These are phyloP conservation scores for Protomyctophum bolini DNA, from an alignment of 2,113 vertebrate species.

Conservation along the genomic window DNA sequence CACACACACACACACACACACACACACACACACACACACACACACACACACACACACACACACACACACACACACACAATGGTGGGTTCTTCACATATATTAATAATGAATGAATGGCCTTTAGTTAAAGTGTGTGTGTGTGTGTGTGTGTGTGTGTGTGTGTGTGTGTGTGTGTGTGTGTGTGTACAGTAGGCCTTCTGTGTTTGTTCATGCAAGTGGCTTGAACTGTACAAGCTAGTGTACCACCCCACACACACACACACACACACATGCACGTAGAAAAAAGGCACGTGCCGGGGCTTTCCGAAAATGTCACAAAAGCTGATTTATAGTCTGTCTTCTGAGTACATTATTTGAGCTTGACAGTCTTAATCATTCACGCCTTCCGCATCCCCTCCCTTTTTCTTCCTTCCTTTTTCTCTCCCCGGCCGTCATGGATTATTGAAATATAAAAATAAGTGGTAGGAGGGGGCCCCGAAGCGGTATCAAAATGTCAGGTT, in stretches of 20 bases:
- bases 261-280: not conserved
- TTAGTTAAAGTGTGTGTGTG: slow-evolving; percentile 47
- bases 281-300: not conserved
- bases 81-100: too few species aligned
- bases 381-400: slow-evolving; percentile 74
- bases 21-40: too few species aligned
- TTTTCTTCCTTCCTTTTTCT: slow-evolving; percentile 80
- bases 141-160: slow-evolving; percentile 31
- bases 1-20: too few species aligned
- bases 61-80: too few species aligned
- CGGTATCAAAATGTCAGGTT: slow-evolving; percentile 99
- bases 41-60: too few species aligned
- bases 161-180: slow-evolving; percentile 25
- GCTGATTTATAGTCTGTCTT: slow-evolving; percentile 97
- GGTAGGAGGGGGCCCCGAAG: slow-evolving; percentile 88
- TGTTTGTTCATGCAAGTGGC: slow-evolving; percentile 40
- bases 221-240: slow-evolving; percentile 51
- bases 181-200: not conserved
- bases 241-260: slow-evolving; percentile 50
- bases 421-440: slow-evolving; percentile 90
- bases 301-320: slow-evolving; percentile 97
- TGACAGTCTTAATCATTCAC: slow-evolving; percentile 99
- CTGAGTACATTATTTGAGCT: slow-evolving; percentile 98
- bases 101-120: slow-evolving; percentile 78
- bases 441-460: slow-evolving; percentile 99